Evolutionary conservation across 2,888 invertebrate species (phyloP), one percentile per base, ranked within the genome.

Genomic region (Sceliomorpha sp.): DNA sequence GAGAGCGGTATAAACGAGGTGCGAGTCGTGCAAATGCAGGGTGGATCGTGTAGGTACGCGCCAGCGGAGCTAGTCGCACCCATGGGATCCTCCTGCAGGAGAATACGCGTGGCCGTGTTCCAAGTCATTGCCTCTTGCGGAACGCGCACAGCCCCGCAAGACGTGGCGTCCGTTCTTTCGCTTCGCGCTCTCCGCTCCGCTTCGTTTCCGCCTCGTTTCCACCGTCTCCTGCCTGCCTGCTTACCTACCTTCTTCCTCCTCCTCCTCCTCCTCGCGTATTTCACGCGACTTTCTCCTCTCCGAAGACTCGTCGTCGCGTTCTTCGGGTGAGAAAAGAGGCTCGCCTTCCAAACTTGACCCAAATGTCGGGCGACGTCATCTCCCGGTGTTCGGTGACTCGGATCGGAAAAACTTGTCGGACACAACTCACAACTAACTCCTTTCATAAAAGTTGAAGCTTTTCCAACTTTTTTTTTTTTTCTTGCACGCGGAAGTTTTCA

Each of bases 381-480:
- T 12, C 34, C 8, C 58, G 42, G 58, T 50, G 51, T 51, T 45
- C 50, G 64, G 51, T 58, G 58, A 58, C 58, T 64, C 45, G 58
- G 26, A 51, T 56, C 32, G 58, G 51, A 53, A 66, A 66, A 66
- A 66, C 58, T 58, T 59, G 53, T 47, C 47, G 45, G 45, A 47
- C 56, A 53, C 56, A 53, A 53, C 39, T 64, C 58, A n/a, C 31
- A n/a, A n/a, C 58, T 56, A 64, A 55, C 63, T 64, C 63, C 56
- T 66, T 58, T 66, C 64, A 66, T 51, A 58, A 58, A 58, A 58
- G 39, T 66, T 66, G 6, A 17, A 13, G 44, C 39, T 56, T 44
- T 34, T 51, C 58, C 37, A 66, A 58, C 58, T 59, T 58, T 53
- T 66, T 59, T 58, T 53, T 66, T 66, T 59, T 51, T 50, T 58